Evolutionary conservation across 2,888 invertebrate species (phyloP), one percentile per base, ranked within the genome.

Genomic region (Standfussiana lucernea): DNA sequence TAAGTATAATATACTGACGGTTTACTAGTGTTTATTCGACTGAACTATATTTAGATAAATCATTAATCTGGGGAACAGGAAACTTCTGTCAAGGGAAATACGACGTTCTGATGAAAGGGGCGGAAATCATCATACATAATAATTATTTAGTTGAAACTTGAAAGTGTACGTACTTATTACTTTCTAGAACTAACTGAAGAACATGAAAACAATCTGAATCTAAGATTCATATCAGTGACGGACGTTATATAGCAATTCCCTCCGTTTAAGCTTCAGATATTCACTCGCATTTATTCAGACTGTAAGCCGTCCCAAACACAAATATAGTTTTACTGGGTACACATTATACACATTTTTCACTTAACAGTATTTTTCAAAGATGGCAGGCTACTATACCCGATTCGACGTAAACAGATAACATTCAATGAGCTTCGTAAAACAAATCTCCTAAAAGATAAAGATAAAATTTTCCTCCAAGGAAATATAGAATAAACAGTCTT

Each of bases 381-480:
- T 21, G 1, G 21, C 40, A 18, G 35, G 56, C 47, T 69, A n/a
- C 42, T 81, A 53, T 42, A 28, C 15, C 3, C 10, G 13, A 24
- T 61, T 40, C n/a, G 1, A 56, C n/a, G 42, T n/a, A 64, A 56
- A 71, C 47, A 68, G 72, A 78, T 83, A 72, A 53, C 42, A 83
- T 69, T 81, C 83, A 81, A 61, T 72, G 65, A 83, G 65, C 72
- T 83, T 65, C 65, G 35, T 69, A 81, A 78, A 83, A 83, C 84
- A 82, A 82, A 82, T 74, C 74, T 56, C n/a, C 24, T 50, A 32
- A 35, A 67, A 67, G 70, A 80, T 82, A 85, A 77, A 85, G n/a
- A 77, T 71, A 85, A 72, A 85, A 78, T 67, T 70, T 56, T 79
- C 65, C 75, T 75, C 79, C 15, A 15, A 78, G 79, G 83, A 80